A percentile compares a stretch with the other conserved stretches of the same genome.
These are phyloP conservation scores for Pelobates cultripes DNA, from an alignment of 2,797 vertebrate species.

Conservation along the genomic window DNA sequence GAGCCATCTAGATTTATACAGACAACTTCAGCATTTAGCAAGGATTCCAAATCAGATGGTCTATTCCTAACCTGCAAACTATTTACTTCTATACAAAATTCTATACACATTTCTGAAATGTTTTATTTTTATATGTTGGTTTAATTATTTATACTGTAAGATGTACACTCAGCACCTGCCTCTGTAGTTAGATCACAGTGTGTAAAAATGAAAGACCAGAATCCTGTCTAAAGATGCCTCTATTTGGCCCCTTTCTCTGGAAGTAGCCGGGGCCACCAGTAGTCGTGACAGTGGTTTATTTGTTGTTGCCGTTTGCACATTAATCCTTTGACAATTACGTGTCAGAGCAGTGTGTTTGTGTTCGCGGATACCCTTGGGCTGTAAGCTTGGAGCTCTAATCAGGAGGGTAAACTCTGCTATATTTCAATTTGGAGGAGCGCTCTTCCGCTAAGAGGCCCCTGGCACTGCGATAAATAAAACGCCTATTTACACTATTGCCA, in stretches of 20 bases:
- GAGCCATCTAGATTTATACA: neutral
- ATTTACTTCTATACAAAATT: too few relatives aligned
- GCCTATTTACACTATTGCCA: conserved; percentile 98
- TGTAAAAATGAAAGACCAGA: neutral
- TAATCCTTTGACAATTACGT: conserved; percentile 97
- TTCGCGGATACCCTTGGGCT: conserved; percentile 97
- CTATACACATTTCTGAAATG: too few relatives aligned
- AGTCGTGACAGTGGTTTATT: conserved; percentile 79
- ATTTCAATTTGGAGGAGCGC: conserved; percentile 99
- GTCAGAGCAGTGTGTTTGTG: conserved; percentile 88
- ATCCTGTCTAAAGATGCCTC: conserved; percentile 68
- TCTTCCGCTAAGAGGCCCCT: conserved; percentile 99
- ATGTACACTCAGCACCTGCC: too few relatives aligned
- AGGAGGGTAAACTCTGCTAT: conserved; percentile 99
- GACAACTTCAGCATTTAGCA: neutral
- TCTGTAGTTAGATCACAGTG: too few relatives aligned
- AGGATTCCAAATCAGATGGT: neutral
- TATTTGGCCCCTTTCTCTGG: conserved; percentile 73
- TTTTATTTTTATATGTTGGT: too few relatives aligned
- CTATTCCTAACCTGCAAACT: neutral
- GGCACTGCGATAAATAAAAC: conserved; percentile 99
- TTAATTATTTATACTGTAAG: too few relatives aligned
- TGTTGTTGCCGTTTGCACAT: conserved; percentile 86
- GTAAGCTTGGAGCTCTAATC: conserved; percentile 97
- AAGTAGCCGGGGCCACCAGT: conserved; percentile 81